These are phyloP conservation scores for Lacanobia oleracea DNA, from an alignment of 2,888 invertebrate species.

Conservation along the genomic window DNA sequence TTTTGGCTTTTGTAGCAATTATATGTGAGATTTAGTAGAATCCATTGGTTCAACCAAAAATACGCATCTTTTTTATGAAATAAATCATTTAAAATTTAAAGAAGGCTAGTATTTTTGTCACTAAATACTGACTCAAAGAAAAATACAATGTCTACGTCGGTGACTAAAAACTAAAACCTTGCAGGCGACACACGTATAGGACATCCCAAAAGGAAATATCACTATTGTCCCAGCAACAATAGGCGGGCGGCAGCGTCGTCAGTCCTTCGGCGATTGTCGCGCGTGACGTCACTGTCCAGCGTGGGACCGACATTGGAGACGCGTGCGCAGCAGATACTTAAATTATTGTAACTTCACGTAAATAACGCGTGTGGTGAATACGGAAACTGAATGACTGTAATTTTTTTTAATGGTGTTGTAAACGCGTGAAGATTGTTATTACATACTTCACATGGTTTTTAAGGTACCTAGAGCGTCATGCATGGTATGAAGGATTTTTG, in stretches of 20 bases:
- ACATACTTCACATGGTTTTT: constrained; percentile 17
- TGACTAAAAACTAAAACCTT: constrained; percentile 69
- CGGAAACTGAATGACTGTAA: constrained; percentile 47
- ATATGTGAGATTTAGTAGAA: no score
- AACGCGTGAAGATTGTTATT: constrained; percentile 13
- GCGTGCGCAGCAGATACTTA: constrained; percentile 55
- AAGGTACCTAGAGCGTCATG: not conserved
- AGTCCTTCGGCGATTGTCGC: constrained; percentile 74
- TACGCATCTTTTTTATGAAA: no score
- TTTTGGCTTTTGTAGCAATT: no score
- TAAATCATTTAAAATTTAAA: no score
- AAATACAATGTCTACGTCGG: constrained; percentile 53
- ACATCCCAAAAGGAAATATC: constrained; percentile 75
- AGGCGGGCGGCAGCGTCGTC: constrained; percentile 62
- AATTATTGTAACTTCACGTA: constrained; percentile 59
- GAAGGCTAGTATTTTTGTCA: not conserved
- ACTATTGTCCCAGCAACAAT: constrained; percentile 76
- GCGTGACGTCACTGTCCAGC: constrained; percentile 78
- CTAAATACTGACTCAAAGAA: constrained; percentile 18
- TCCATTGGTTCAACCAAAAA: no score
- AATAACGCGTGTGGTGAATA: constrained; percentile 55
- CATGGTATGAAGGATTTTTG: not conserved
- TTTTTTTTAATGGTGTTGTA: constrained; percentile 37
- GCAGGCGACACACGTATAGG: constrained; percentile 65
- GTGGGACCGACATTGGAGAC: constrained; percentile 86